Percentiles rank a stretch among this genome's conserved stretches.
Evolutionary conservation across 2,113 vertebrate genomes (phyloP).

Genomic region (Oceanodroma tethys): DNA sequence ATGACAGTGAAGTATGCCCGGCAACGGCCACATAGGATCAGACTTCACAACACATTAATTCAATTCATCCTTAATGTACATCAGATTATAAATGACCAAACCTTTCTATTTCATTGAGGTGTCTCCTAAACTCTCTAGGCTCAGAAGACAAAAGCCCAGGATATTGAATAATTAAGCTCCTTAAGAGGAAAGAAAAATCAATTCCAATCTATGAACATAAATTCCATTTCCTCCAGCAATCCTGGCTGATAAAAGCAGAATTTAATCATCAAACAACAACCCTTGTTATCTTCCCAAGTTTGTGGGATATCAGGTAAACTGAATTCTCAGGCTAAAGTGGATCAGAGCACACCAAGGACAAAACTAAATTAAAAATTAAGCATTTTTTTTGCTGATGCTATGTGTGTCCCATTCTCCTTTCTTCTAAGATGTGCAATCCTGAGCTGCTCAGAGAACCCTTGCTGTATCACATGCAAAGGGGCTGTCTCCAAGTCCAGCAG

Average conservation of each 20-base stretch:
- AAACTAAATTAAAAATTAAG: neutral
- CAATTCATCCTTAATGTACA: neutral
- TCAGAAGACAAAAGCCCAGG: neutral
- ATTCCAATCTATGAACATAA: neutral
- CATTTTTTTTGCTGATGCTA: neutral
- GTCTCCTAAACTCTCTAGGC: neutral
- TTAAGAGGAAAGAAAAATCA: constrained; percentile 39
- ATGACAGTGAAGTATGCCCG: neutral
- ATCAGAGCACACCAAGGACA: neutral
- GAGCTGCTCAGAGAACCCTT: neutral
- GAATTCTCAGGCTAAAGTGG: neutral
- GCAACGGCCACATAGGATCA: neutral
- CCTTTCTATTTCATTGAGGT: neutral
- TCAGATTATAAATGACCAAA: neutral
- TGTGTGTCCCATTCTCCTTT: neutral
- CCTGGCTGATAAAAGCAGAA: neutral
- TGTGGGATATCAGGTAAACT: neutral
- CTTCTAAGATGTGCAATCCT: neutral
- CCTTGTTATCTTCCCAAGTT: neutral
- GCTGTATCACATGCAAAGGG: neutral
- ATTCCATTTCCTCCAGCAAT: neutral
- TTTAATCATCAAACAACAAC: neutral
- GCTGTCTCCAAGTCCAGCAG: neutral
- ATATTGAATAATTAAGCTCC: constrained; percentile 42
- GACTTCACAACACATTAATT: neutral